Base-by-base conservation (phyloP, 2,797 vertebrate species). In the Cirrhinus molitorella region DNA sequence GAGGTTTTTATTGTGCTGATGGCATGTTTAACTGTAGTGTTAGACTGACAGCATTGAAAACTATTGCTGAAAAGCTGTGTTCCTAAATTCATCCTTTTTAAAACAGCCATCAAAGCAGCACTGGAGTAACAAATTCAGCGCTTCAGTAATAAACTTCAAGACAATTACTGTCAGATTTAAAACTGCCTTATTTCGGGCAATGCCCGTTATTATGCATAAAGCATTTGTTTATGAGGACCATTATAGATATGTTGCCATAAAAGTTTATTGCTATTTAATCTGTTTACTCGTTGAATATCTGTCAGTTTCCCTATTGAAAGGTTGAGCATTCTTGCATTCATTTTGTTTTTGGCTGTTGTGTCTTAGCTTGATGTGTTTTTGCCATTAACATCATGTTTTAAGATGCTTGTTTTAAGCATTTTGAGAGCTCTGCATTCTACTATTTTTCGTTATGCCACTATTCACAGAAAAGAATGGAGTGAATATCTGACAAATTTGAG, bases 221-320 rank as follows among this genome's bases (percentile, higher is more conserved):
- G 37, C 19, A 17, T 71, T 80, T 80, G 23, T n/a, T 68, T 68
- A 68, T 21, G 21, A 79, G 28, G 45, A 66, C 11, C n/a, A 66
- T 78, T 65, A 78, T 79, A 79, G 11, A 73, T 80, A 37, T 57
- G 25, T n/a, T 34, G n/a, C 21, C 25, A 43, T 55, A 43, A 68
- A 55, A 43, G 28, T 23, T 55, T 79, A 68, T 40, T 53, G 14
- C 14, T 16, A 13, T 68, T 79, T 68, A 55, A 37, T 23, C 45
- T 40, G 65, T 47, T 78, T 65, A 25, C 34, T 23, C 53, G 45
- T 37, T 12, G 11, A 79, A 53, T 79, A 25, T 79, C 45, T 67
- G 21, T 49, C 0, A 40, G 8, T 23, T 67, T 53, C 47, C 21
- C 9, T 8, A 55, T 28, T 68, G 14, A 68, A 37, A 23, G 21